Conservation (phyloP, 1,140 invertebrate species). For the Macrocentrus cingulum region DNA sequence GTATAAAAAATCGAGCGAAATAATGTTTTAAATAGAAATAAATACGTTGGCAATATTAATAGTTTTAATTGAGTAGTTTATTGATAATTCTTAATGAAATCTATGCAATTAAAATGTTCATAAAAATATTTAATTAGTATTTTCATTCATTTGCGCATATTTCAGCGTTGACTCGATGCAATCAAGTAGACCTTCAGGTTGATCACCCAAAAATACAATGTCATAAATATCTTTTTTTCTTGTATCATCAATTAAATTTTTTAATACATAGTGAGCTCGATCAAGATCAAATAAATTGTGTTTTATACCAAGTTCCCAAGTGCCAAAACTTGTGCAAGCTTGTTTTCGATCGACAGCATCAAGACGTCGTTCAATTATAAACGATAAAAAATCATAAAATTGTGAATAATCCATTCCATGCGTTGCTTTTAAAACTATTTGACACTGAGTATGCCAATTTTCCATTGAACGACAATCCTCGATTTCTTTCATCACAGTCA, state of each 20-base stretch:
- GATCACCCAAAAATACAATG: conserved; percentile 37
- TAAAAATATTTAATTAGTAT: neutral
- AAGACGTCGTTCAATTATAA: conserved; percentile 64
- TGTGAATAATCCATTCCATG: conserved; percentile 81
- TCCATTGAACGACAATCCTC: conserved; percentile 71
- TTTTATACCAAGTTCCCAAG: conserved; percentile 47
- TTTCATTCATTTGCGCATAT: neutral
- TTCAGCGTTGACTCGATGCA: conserved; percentile 31
- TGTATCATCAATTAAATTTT: conserved; percentile 44
- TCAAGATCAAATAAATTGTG: conserved; percentile 56
- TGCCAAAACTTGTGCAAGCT: conserved; percentile 39
- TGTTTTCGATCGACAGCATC: conserved; percentile 38
- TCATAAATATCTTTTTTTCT: conserved; percentile 41
- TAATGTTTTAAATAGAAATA: conserved; percentile 18
- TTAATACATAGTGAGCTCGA: conserved; percentile 42
- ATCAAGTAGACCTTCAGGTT: conserved; percentile 36
- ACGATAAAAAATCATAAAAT: conserved; percentile 70
- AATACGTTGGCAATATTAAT: conserved; percentile 22
- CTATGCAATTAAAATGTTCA: too few species aligned
- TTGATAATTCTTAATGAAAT: too few species aligned
- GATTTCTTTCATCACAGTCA: conserved; percentile 78
- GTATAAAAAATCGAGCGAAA: conserved; percentile 27
- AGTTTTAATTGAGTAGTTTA: neutral
- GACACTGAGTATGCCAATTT: conserved; percentile 74
- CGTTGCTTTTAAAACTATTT: conserved; percentile 76